Evolutionary conservation across 2,113 vertebrate species (phyloP), one percentile per base, ranked within the genome.

Genomic region (Rallus limicola): DNA sequence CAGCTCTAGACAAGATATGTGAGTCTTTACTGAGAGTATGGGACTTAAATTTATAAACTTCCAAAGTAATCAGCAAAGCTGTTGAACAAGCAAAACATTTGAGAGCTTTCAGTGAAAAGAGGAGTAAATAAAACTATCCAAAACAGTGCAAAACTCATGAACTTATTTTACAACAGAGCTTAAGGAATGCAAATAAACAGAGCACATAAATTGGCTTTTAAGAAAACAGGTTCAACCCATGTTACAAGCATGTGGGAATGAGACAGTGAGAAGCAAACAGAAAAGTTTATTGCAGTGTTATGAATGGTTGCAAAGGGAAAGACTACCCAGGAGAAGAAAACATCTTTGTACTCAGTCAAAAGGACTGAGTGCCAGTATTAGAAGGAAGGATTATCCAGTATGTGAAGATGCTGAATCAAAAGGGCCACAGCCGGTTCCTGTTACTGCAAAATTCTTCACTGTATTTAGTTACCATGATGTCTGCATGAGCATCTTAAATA

Each of bases 1-100:
- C 80, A 92, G 88, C 80, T 86, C 86, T 64, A 64, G 90, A 89
- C 52, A 81, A 96, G 82, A 75, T 86, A 79, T 91, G 83, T 74
- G 90, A 86, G 82, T 88, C 76, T 68, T 94, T 86, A 36, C 60
- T 65, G n/a, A 58, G 52, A 63, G 10, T 58, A 36, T 40, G 69
- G 31, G 36, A 92, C 56, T 36, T 64, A 11, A 0, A 55, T 48
- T 74, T 94, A 59, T 56, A 71, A 86, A 72, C 40, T 84, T 69
- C 24, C 26, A 15, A 71, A 75, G 24, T 67, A 88, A 75, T 64
- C 34, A 71, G 48, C 42, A 78, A 94, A 92, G 52, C 48, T 78
- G 18, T n/a, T 44, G 38, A 65, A 83, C 21, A 92, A 71, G 31
- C 11, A 68, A 78, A 77, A 81, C 1, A 17, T 78, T 50, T 8